A percentile compares a stretch with the other conserved stretches of the same genome.
Conservation (phyloP, 2,888 invertebrate genomes). For the Pachydiplax longipennis region DNA sequence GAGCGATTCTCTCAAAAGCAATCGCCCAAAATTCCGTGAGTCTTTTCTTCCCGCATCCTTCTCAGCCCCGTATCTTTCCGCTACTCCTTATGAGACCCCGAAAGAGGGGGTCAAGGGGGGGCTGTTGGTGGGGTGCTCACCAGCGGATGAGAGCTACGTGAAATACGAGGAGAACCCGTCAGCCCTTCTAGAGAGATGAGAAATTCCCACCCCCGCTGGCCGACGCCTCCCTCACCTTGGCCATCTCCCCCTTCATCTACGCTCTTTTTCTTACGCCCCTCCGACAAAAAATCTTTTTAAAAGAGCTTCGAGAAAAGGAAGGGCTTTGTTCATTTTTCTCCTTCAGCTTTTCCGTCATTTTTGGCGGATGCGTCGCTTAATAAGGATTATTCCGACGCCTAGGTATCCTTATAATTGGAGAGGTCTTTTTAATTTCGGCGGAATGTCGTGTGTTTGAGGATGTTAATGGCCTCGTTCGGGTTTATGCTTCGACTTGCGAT, state of each 20-base stretch:
- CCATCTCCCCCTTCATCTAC: not conserved
- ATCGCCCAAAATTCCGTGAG: not conserved
- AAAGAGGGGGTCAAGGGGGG: not conserved
- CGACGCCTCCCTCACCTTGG: not conserved
- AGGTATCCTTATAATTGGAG: not conserved
- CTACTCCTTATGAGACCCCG: not conserved
- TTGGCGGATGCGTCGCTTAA: not conserved
- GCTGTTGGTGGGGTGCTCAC: not conserved
- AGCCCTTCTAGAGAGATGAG: constrained; percentile 16
- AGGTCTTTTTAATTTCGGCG: not conserved
- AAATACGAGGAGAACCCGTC: constrained; percentile 22
- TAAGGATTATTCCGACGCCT: not conserved
- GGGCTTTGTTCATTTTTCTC: not conserved
- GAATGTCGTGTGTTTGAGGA: not conserved
- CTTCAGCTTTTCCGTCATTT: not conserved
- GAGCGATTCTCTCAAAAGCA: not conserved
- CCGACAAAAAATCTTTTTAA: not conserved
- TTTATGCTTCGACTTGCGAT: no score
- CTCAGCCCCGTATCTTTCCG: not conserved
- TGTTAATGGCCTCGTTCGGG: not conserved
- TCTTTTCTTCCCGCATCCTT: not conserved
- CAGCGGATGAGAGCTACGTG: not conserved
- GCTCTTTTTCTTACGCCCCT: not conserved
- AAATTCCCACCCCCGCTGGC: not conserved
- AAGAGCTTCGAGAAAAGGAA: not conserved